A percentile compares a stretch with the other conserved stretches of the same genome.
Conservation (phyloP, 2,797 vertebrate species). For the Tympanoctomys barrerae region DNA sequence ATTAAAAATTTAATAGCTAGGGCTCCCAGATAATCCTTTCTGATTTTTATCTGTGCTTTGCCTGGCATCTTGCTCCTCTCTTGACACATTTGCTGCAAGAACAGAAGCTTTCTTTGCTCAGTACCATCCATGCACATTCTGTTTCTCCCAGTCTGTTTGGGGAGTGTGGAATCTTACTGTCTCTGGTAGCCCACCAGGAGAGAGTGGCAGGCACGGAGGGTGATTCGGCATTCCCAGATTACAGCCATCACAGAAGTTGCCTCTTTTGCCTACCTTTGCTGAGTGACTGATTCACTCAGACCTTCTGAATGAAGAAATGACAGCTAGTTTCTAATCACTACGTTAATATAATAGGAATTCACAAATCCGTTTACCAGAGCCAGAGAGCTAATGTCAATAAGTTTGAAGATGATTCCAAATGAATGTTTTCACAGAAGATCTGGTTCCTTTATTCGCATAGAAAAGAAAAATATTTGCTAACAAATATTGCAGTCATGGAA, state of each 20-base stretch:
- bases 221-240: not conserved
- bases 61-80: not conserved
- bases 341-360: not conserved
- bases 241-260: not conserved
- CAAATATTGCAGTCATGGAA: not conserved
- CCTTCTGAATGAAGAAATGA: not conserved
- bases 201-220: not conserved
- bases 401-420: not conserved
- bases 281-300: not conserved
- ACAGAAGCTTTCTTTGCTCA: not conserved
- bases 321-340: not conserved
- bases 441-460: not conserved
- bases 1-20: not conserved
- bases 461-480: not conserved
- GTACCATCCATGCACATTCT: not conserved
- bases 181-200: not conserved
- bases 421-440: not conserved
- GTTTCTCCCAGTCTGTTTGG: not conserved
- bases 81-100: not conserved
- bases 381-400: not conserved
- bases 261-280: conserved; percentile 34
- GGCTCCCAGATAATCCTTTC: not conserved
- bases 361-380: not conserved
- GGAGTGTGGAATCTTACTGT: not conserved
- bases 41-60: not conserved